These are phyloP conservation scores for Hirtodrosophila trivittata DNA, from an alignment of 2,888 invertebrate genomes.

Conservation along the genomic window DNA sequence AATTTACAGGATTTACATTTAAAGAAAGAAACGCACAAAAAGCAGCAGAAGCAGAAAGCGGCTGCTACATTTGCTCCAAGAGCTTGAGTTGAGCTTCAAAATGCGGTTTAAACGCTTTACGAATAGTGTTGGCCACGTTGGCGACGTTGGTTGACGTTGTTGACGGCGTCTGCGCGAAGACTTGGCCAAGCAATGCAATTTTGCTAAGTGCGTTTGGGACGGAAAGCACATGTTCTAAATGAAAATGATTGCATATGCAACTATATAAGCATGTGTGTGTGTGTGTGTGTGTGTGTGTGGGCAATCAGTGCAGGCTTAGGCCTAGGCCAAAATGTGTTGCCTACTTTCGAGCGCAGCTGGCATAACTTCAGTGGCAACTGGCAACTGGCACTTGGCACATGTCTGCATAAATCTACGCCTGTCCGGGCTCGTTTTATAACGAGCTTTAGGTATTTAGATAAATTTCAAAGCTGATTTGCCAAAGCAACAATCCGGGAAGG, in stretches of 20 bases:
- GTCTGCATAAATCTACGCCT: slow-evolving; percentile 70
- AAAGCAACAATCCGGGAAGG: slow-evolving; percentile 20
- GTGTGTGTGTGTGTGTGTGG: slow-evolving; percentile 29
- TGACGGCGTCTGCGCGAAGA: slow-evolving; percentile 59
- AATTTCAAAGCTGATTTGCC: slow-evolving; percentile 77
- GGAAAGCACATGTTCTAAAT: slow-evolving; percentile 51
- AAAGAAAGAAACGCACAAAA: slow-evolving; percentile 65
- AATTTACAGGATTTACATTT: slow-evolving; percentile 76
- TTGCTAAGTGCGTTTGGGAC: slow-evolving; percentile 65
- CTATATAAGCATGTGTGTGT: slow-evolving; percentile 12
- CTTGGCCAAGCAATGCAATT: slow-evolving; percentile 71
- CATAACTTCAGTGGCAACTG: slow-evolving; percentile 35
- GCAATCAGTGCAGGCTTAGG: slow-evolving; percentile 68
- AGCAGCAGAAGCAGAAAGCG: slow-evolving; percentile 16
- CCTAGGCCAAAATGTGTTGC: slow-evolving; percentile 60
- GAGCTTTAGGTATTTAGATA: slow-evolving; percentile 77
- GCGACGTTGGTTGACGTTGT: slow-evolving; percentile 18
- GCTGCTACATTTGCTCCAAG: slow-evolving; percentile 19
- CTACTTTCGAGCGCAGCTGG: slow-evolving; percentile 46
- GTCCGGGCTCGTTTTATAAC: slow-evolving; percentile 64
- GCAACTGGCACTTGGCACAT: slow-evolving; percentile 59
- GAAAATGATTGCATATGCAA: slow-evolving; percentile 54
- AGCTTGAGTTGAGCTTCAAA: slow-evolving; percentile 54
- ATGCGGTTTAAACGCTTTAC: slow-evolving; percentile 71
- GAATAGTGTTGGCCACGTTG: slow-evolving; percentile 21